Base-by-base conservation (phyloP, 2,113 vertebrate species). In the Zosterops borbonicus region DNA sequence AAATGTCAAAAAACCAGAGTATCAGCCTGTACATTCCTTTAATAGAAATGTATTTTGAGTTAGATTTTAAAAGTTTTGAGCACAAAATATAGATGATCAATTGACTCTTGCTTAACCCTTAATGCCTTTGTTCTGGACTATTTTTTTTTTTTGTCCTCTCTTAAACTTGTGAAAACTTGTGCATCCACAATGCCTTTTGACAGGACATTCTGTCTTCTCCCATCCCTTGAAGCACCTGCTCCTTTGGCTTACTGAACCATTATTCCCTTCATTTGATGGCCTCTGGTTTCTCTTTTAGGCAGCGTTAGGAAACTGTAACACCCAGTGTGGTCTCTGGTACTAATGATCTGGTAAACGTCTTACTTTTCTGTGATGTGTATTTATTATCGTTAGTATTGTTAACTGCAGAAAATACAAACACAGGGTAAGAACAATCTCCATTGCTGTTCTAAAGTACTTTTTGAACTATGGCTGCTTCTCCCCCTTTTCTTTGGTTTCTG, bases 351-450 rank as follows among this genome's bases (percentile, higher is more conserved):
- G 16, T 41, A n/a, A 31, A 46, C 13, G 9, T 81, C 53, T 28
- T 25, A 1, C 25, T 15, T 77, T 33, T 23, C 58, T 73, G 49
- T 35, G 22, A 25, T 4, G 2, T 1, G 0, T 41, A 9, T 55
- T 70, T 87, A 5, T 70, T 60, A 14, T 35, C 0, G 0, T 44
- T 70, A 15, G 6, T 73, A 15, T 71, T 9, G 21, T 41, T 78
- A 78, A 42, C 33, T 23, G 10, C 20, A 75, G 58, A 39, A 77
- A 56, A 73, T 29, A 22, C 6, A 73, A 52, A 64, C 41, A 41
- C 14, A 39, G 62, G 58, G 44, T 39, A 42, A 52, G 52, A 75
- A 27, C 35, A 44, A 9, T 55, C 17, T 47, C 41, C 25, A 10
- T 31, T 74, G 53, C 47, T 78, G 16, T 22, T 68, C 78, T 63